These are phyloP conservation scores for Clarias macrocephalus DNA, from an alignment of 2,113 vertebrate genomes.

Conservation along the genomic window DNA sequence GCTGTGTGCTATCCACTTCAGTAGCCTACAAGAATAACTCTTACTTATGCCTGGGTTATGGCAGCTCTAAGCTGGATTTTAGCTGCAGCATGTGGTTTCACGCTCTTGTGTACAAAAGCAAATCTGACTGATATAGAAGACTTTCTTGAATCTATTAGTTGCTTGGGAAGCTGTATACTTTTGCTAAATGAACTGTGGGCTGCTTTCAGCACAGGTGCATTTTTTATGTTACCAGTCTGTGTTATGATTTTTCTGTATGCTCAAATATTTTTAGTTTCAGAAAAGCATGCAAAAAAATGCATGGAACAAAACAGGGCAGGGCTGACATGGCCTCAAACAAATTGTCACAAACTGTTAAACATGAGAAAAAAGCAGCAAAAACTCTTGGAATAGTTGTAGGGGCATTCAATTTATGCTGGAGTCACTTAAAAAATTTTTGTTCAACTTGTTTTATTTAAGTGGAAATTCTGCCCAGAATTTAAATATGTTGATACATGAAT, in stretches of 20 bases:
- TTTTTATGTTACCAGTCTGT: constrained; percentile 50
- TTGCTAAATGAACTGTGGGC: constrained; percentile 51
- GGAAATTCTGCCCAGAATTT: no score
- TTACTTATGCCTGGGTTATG: constrained; percentile 52
- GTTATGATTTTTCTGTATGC: constrained; percentile 59
- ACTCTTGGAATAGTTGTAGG: constrained; percentile 60
- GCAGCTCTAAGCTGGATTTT: constrained; percentile 50
- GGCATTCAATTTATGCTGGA: constrained; percentile 53
- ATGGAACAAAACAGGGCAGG: constrained; percentile 16
- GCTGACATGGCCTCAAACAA: neutral
- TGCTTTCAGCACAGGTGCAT: constrained; percentile 37
- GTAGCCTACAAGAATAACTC: constrained; percentile 53
- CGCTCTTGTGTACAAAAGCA: constrained; percentile 47
- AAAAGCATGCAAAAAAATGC: constrained; percentile 51
- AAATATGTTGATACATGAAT: no score
- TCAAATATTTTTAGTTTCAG: constrained; percentile 55
- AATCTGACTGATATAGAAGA: constrained; percentile 50
- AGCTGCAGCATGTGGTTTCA: constrained; percentile 43
- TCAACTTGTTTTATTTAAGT: no score
- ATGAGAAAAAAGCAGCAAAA: constrained; percentile 61
- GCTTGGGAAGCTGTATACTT: constrained; percentile 54
- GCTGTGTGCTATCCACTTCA: constrained; percentile 57
- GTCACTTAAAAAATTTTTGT: no score
- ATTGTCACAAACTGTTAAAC: constrained; percentile 25
- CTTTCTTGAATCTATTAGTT: constrained; percentile 43